Percentiles rank a stretch among this genome's conserved stretches.
These are phyloP conservation scores for Leptoclinus maculatus DNA, from an alignment of 2,797 vertebrate genomes.

Conservation along the genomic window DNA sequence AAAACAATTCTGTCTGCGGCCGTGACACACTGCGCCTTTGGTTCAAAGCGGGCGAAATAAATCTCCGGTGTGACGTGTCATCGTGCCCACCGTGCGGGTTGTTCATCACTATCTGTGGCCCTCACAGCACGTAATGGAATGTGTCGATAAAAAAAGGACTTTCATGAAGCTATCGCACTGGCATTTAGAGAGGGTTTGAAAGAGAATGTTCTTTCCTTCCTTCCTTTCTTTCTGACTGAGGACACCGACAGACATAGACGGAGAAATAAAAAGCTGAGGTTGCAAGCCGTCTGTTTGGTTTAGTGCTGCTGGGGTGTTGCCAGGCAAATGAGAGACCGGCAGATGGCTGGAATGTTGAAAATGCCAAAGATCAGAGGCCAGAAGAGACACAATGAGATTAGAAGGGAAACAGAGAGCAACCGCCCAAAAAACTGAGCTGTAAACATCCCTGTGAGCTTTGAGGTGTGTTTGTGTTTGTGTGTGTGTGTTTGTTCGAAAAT, in stretches of 20 bases:
- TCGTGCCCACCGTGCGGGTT: not conserved
- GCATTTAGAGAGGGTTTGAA: not conserved
- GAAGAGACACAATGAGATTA: slow-evolving; percentile 69
- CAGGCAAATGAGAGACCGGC: slow-evolving; percentile 73
- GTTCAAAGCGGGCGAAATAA: slow-evolving; percentile 4
- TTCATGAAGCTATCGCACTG: not conserved
- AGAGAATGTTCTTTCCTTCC: slow-evolving; percentile 12
- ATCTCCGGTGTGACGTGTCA: slow-evolving; percentile 21
- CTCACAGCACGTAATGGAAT: slow-evolving; percentile 18
- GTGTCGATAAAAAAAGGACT: slow-evolving; percentile 19
- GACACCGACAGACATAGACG: slow-evolving; percentile 3
- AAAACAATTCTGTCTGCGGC: not conserved
- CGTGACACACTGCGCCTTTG: not conserved
- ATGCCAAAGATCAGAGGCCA: slow-evolving; percentile 77
- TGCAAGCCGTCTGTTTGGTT: slow-evolving; percentile 45
- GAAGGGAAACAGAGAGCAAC: slow-evolving; percentile 59
- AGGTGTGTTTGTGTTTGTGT: slow-evolving; percentile 36
- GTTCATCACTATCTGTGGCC: slow-evolving; percentile 39
- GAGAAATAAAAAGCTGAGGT: slow-evolving; percentile 40
- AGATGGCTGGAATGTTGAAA: slow-evolving; percentile 80
- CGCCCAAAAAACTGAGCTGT: slow-evolving; percentile 48
- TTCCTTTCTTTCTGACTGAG: slow-evolving; percentile 1
- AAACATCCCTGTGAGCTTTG: slow-evolving; percentile 60
- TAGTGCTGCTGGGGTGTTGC: slow-evolving; percentile 58
- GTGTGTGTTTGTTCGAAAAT: slow-evolving; percentile 28